These are phyloP conservation scores for Oncopeltus fasciatus DNA, from an alignment of 1,140 invertebrate species.

Conservation along the genomic window DNA sequence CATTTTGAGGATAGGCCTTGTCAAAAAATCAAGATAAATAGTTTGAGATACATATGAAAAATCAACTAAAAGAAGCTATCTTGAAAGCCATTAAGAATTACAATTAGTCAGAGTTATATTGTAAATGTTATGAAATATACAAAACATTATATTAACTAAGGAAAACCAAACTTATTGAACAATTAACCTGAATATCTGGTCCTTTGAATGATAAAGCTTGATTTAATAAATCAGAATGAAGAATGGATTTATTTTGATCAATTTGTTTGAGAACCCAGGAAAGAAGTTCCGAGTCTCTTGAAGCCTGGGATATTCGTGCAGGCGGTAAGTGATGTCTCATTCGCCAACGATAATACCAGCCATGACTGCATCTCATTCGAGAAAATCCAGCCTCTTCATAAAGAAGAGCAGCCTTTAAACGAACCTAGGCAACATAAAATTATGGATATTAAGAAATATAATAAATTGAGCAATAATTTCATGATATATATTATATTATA, in stretches of 20 bases:
- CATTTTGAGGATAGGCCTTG: no score
- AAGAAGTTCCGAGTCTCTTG: conserved; percentile 7
- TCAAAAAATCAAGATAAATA: no score
- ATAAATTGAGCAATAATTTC: no score
- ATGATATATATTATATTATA: no score
- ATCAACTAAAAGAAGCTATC: no score
- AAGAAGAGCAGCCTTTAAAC: conserved; percentile 6
- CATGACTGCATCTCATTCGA: conserved; percentile 11
- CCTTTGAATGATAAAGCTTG: conserved; percentile 9
- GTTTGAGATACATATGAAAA: no score
- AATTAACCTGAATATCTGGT: conserved; percentile 1
- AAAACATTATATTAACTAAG: no score
- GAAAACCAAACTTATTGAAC: no score
- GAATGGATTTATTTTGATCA: conserved; percentile 15
- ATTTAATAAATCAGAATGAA: conserved; percentile 10
- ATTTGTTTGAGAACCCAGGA: conserved; percentile 12
- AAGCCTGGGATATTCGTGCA: not conserved
- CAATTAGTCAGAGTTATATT: not conserved
- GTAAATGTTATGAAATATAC: no score
- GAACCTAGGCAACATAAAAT: conserved; percentile 1
- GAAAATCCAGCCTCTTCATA: conserved; percentile 11
- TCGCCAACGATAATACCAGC: conserved; percentile 19
- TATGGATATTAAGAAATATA: no score
- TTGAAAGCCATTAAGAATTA: not conserved
- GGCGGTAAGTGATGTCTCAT: conserved; percentile 7